Evolutionary conservation across 2,888 invertebrate species (phyloP), one percentile per base, ranked within the genome.

Genomic region (Eledone cirrhosa): DNA sequence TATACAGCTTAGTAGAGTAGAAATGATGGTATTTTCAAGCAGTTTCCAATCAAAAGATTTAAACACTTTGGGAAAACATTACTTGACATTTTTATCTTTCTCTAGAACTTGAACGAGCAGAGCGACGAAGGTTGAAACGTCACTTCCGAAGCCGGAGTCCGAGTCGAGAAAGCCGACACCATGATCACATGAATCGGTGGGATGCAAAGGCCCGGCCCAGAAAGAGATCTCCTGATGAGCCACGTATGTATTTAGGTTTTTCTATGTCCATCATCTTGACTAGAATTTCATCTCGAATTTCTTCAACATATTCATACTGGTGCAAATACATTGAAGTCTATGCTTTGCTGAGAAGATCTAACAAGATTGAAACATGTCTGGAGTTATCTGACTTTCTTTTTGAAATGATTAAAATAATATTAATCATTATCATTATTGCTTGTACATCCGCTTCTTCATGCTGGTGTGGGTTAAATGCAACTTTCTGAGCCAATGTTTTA

Each of bases 131-230:
- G 5, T 31, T 69, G n/a, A 41, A 69, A 69, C 31, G 69, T 11
- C 69, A 33, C 69, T 69, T 69, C 22, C 69, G 33, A n/a, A 69
- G 69, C 24, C 47, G 75, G 2, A 75, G 75, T 47, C 75, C 48
- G 24, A 75, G 75, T 48, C 47, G n/a, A 19, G 75, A 75, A 14
- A 75, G 75, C 22, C 75, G 48, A n/a, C 75, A 48, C 75, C 75
- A 48, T 29, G 75, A 75, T 24, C 48, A 48, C n/a, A 24, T 19
- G 11, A 47, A 75, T 47, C 47, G 75, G n/a, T 75, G 75, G 75
- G 75, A 75, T 48, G 33, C 75, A 5, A 75, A 75, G 47, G 33
- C 47, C 41, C 24, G 48, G 13, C 47, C 48, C 24, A 75, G 48
- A 47, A 75, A 48, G 47, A 33, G 75, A 27, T 75, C 75, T 41